Percentiles rank a stretch among this genome's conserved stretches.
phyloP scores from a whole-genome alignment of 2,888 invertebrate species.

The Noctua pronuba region DNA sequence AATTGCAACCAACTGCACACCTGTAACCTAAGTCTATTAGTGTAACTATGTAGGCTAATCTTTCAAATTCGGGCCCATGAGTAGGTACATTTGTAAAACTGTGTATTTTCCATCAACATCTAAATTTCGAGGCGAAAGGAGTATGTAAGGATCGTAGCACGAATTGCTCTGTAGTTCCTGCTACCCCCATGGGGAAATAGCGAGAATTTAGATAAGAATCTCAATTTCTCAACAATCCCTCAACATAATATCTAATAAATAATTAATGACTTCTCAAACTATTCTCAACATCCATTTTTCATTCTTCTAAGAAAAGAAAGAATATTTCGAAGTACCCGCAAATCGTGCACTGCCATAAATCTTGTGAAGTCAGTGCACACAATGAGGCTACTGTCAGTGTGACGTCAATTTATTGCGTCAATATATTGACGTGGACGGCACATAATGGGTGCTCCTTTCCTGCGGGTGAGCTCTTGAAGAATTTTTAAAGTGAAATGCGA shows the following conservation, averaged over 20 bases:
- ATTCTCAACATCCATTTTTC: constrained; percentile 41
- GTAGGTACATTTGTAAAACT: neutral
- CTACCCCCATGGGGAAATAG: neutral
- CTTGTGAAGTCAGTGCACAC: constrained; percentile 53
- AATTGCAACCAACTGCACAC: neutral
- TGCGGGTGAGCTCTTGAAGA: constrained; percentile 8
- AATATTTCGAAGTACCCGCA: constrained; percentile 27
- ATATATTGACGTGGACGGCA: constrained; percentile 60
- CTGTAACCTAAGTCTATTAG: neutral
- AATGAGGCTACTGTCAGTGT: constrained; percentile 53
- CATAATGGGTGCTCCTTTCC: constrained; percentile 58
- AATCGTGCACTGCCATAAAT: constrained; percentile 55
- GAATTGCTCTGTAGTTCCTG: neutral
- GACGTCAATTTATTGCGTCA: constrained; percentile 64
- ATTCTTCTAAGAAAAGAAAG: constrained; percentile 33
- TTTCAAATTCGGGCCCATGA: neutral
- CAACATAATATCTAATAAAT: constrained; percentile 34
- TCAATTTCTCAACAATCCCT: constrained; percentile 18
- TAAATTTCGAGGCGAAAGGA: neutral
- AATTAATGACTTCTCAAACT: constrained; percentile 35
- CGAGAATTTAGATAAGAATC: neutral
- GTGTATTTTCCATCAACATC: neutral
- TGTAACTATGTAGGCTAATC: neutral
- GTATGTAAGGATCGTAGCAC: neutral
- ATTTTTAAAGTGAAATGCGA: constrained; percentile 3